Evolutionary conservation across 2,113 vertebrate species (phyloP).

Genomic region (Thamnaconus septentrionalis): DNA sequence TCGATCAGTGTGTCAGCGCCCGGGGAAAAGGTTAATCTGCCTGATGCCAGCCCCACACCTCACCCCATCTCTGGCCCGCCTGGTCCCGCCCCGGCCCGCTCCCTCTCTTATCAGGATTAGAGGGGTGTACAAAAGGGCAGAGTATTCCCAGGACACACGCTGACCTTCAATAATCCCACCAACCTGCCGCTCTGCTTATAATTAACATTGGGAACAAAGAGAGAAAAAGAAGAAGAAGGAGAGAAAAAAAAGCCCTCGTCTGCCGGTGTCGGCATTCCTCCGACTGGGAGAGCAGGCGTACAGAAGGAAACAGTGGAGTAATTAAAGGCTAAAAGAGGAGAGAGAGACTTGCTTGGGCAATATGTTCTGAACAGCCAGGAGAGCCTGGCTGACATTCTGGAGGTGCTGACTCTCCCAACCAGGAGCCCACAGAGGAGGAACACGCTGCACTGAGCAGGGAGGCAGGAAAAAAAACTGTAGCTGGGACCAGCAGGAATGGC

Average conservation of each 20-base stretch:
- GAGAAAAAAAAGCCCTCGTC: slow-evolving; percentile 24
- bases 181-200: slow-evolving; percentile 75
- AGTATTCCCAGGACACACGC: slow-evolving; percentile 78
- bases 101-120: slow-evolving; percentile 80
- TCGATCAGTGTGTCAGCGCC: slow-evolving; percentile 77
- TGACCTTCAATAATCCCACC: slow-evolving; percentile 82
- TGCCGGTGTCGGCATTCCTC: slow-evolving; percentile 39
- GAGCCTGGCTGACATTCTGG: slow-evolving; percentile 67
- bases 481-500: slow-evolving; percentile 21
- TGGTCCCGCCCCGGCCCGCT: slow-evolving; percentile 56
- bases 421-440: slow-evolving; percentile 47
- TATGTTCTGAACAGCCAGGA: slow-evolving; percentile 63
- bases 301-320: slow-evolving; percentile 51
- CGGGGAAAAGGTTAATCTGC: slow-evolving; percentile 81
- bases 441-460: slow-evolving; percentile 64
- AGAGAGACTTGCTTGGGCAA: slow-evolving; percentile 55
- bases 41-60: slow-evolving; percentile 58
- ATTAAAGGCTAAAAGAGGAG: slow-evolving; percentile 38
- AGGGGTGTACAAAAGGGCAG: slow-evolving; percentile 80
- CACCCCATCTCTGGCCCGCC: slow-evolving; percentile 64
- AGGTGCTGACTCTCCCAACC: slow-evolving; percentile 60
- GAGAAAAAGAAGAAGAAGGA: slow-evolving; percentile 61
- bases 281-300: slow-evolving; percentile 44
- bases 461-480: slow-evolving; percentile 20
- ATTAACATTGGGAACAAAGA: slow-evolving; percentile 79